Conservation (phyloP, 2,888 invertebrate genomes). For the Pardosa pseudoannulata region DNA sequence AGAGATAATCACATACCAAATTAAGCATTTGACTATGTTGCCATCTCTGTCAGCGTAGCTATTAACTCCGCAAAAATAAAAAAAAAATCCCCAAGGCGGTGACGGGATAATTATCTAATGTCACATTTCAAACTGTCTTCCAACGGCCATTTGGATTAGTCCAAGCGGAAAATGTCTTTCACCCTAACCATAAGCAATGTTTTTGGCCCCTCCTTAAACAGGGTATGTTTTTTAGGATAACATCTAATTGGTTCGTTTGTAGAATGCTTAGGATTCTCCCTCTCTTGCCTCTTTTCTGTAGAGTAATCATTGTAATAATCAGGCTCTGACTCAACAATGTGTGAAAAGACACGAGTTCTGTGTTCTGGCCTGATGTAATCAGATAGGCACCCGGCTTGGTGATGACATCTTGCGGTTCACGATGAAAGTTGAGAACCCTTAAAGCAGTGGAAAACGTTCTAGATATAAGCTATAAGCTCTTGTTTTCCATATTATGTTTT, state of each 20-base stretch:
- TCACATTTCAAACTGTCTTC: conserved; percentile 23
- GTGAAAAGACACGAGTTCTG: conserved; percentile 17
- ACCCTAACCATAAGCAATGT: background rate
- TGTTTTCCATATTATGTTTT: too few species aligned
- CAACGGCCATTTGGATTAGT: conserved; percentile 20
- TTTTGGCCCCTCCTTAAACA: background rate
- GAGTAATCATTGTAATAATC: background rate
- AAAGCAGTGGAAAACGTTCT: background rate
- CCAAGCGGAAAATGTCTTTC: conserved; percentile 21
- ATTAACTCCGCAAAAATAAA: background rate
- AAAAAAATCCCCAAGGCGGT: background rate
- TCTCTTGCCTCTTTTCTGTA: background rate
- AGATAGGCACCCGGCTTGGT: background rate
- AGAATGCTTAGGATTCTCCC: background rate
- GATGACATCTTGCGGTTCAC: background rate
- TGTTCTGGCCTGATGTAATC: background rate
- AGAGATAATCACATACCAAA: background rate
- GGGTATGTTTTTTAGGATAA: background rate
- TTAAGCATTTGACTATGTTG: background rate
- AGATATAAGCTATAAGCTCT: too few species aligned
- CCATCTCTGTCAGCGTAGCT: background rate
- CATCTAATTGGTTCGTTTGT: conserved; percentile 1
- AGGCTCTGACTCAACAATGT: conserved; percentile 3
- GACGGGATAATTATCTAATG: conserved; percentile 29
- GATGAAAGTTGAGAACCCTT: background rate